Base-by-base conservation (phyloP, 1,140 invertebrate genomes). In the Gryon sp. region DNA sequence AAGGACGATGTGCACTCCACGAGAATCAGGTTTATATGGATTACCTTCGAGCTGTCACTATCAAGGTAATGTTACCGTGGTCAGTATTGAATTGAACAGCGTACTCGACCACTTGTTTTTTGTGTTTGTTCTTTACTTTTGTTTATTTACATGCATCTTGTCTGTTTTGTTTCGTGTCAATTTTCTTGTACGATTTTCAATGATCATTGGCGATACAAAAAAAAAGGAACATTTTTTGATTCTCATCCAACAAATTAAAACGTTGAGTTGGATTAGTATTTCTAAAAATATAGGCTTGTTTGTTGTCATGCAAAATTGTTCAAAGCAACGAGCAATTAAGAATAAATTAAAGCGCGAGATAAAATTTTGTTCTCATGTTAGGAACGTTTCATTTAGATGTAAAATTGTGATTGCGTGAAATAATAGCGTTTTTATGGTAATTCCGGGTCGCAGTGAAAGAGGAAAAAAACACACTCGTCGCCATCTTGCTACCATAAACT, bases 371-470 rank as follows among this genome's bases (percentile, higher is more conserved):
- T 76, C 65, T 59, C 65, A 59, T 69, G 65, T 76, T 65, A 65
- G 63, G 43, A 65, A 24, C 59, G 48, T 70, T 76, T 76, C 57
- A 70, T 76, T 76, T 76, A 76, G 65, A 70, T 76, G 59, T 76
- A 70, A 76, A 76, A 70, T 70, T 52, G 59, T 32, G 73, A 76
- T 76, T 76, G 63, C 57, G 52, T 65, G 73, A 70, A 68, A 70
- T 76, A 69, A 76, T 70, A 59, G 73, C 43, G 38, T 70, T 76
- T 76, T 76, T 69, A 76, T 76, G 73, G 50, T 76, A 76, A 70
- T 76, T 16, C 36, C n/a, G 19, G 26, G 0, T 2, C 7, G 45
- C 20, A 2, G 19, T 12, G 24, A 59, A 11, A 52, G 22, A 50
- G 6, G 36, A 22, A 57, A 19, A 68, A 63, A 66, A 36, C 57